Base-by-base conservation (phyloP, 2,888 invertebrate genomes). In the Eristalis pertinax region DNA sequence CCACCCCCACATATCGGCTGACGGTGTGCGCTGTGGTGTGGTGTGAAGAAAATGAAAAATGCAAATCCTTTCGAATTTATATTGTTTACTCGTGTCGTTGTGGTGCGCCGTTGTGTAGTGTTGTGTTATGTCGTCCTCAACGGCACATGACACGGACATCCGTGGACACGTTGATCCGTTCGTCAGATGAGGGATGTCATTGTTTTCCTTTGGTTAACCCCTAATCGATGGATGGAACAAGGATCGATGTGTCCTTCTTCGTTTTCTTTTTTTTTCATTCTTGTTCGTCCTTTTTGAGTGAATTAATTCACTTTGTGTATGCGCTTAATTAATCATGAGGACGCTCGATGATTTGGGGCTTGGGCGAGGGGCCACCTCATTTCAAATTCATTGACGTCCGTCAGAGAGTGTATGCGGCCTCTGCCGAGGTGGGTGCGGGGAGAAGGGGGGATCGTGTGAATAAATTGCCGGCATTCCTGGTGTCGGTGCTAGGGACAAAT, bases 241-340 rank as follows among this genome's bases (percentile, higher is more conserved):
- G 63, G 35, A 83, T 83, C 78, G 77, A 74, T 78, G 78, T 77
- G 62, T 69, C 73, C 81, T 69, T 58, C 74, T 85, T 50, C 64
- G 26, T 26, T 4, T 4, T 26, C 4, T 26, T 26, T 26, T 15
- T 43, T 15, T 43, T 43, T 43, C 15, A 13, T 4, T 15, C 1
- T 43, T 43, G 43, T 43, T 19, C 19, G 35, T 38, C 22, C 35
- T 60, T 19, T n/a, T 65, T 5, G 38, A 65, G 22, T 19, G 35
- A 75, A 83, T 73, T 86, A 86, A 83, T 83, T 86, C 83, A 75
- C 75, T 83, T 75, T 83, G 83, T 86, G 83, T 67, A 78, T 69
- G 64, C 73, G 75, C 70, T 86, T 78, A 86, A 86, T 83, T 83
- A 82, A 83, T 86, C 86, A 86, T 82, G 78, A 67, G 86, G 83